phyloP scores from a whole-genome alignment of 2,797 vertebrate species.

The Periophthalmus magnuspinnatus region DNA sequence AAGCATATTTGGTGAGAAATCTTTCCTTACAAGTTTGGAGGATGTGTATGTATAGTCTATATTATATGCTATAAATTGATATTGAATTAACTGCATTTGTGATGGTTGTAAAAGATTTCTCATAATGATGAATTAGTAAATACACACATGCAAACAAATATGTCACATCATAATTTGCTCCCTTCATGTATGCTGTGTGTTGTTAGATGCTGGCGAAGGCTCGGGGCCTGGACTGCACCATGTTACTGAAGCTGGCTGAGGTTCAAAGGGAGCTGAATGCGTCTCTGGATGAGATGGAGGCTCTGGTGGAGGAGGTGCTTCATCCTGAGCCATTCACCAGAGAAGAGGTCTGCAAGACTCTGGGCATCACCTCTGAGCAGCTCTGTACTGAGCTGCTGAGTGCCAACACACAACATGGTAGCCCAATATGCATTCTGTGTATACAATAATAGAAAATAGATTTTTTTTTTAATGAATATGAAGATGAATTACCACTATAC shows the following conservation, averaged over 20 bases:
- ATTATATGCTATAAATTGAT: background rate
- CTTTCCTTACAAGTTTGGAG: no score
- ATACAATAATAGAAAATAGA: background rate
- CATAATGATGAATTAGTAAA: background rate
- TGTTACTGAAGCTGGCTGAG: slow-evolving; percentile 81
- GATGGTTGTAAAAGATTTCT: background rate
- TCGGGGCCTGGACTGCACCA: slow-evolving; percentile 78
- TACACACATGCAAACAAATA: background rate
- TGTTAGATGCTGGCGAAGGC: slow-evolving; percentile 86
- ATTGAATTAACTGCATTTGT: background rate
- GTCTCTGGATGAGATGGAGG: slow-evolving; percentile 87
- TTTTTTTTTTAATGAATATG: background rate
- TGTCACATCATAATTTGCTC: background rate
- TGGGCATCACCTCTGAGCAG: slow-evolving; percentile 84
- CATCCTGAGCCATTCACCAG: slow-evolving; percentile 88
- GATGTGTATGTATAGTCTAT: background rate
- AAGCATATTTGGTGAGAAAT: no score
- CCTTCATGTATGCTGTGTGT: background rate
- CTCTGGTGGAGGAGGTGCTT: slow-evolving; percentile 83
- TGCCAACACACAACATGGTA: slow-evolving; percentile 87
- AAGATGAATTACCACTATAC: background rate
- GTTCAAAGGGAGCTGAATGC: slow-evolving; percentile 82
- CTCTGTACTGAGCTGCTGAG: slow-evolving; percentile 83
- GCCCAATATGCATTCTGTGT: slow-evolving; percentile 43
- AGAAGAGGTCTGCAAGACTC: slow-evolving; percentile 86